Conservation (phyloP, 2,888 invertebrate genomes). For the Tolmerus cingulatus region DNA sequence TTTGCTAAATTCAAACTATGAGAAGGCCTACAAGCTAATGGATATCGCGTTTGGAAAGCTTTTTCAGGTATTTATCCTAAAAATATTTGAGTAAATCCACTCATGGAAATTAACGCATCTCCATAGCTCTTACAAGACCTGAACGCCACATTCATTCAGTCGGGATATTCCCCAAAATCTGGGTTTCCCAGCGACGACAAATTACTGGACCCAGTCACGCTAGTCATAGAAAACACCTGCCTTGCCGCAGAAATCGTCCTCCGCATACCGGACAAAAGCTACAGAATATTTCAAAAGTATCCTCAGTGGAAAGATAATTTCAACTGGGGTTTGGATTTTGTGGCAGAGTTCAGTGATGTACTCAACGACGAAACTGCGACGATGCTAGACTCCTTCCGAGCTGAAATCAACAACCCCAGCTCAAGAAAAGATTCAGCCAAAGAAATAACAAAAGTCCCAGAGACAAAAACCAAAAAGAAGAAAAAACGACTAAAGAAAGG, state of each 20-base stretch:
- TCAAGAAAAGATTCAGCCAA: not conserved
- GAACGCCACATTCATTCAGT: conserved; percentile 49
- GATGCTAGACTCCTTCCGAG: conserved; percentile 50
- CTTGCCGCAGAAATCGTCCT: conserved; percentile 50
- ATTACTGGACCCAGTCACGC: not conserved
- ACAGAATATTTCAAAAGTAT: conserved; percentile 48
- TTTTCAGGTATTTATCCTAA: conserved; percentile 48
- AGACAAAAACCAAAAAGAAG: not conserved
- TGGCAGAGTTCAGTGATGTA: conserved; percentile 48
- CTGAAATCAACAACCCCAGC: conserved; percentile 51
- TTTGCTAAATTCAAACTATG: conserved; percentile 50
- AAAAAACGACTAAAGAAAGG: conserved; percentile 47
- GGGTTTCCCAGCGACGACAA: conserved; percentile 49
- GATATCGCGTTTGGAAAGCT: conserved; percentile 51
- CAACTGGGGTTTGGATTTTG: conserved; percentile 52
- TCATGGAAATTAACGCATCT: not conserved
- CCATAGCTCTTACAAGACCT: conserved; percentile 50
- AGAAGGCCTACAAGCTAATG: conserved; percentile 52
- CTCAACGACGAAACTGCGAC: conserved; percentile 49
- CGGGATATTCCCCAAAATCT: conserved; percentile 44
- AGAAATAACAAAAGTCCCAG: not conserved
- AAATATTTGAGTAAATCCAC: not conserved
- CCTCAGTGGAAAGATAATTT: conserved; percentile 49
- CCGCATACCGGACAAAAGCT: conserved; percentile 53
- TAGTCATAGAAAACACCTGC: conserved; percentile 28